Conservation (phyloP, 2,888 invertebrate genomes). For the Callyntrura guangdongensis region DNA sequence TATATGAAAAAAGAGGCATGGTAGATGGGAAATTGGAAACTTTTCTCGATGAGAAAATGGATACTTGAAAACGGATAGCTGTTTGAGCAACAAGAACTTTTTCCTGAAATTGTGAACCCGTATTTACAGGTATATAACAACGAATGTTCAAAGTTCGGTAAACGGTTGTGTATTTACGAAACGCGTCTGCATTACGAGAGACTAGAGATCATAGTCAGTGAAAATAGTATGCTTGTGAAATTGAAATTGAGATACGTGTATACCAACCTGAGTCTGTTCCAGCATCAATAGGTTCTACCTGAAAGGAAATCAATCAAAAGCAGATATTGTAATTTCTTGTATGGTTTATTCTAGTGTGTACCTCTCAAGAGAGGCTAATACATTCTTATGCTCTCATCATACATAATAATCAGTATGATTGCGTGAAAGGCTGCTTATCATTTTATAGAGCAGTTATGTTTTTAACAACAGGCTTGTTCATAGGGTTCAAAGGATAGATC, state of each 20-base stretch:
- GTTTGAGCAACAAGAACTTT: neutral
- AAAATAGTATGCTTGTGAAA: constrained; percentile 40
- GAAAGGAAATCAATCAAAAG: constrained; percentile 78
- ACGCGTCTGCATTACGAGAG: neutral
- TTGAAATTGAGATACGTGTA: constrained; percentile 2
- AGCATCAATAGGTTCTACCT: constrained; percentile 87
- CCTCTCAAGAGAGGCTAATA: too few species aligned
- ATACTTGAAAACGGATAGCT: constrained; percentile 1
- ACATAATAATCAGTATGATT: neutral
- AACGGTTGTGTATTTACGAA: neutral
- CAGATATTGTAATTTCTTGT: constrained; percentile 63
- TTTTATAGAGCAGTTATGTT: neutral
- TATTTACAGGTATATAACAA: neutral
- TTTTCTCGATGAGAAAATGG: neutral
- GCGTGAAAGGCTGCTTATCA: neutral
- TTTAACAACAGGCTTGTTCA: neutral
- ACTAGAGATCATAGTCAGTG: neutral
- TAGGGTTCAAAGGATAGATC: too few species aligned
- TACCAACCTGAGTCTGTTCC: constrained; percentile 86
- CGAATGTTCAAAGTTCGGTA: neutral
- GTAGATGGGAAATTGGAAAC: constrained; percentile 60
- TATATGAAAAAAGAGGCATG: constrained; percentile 27
- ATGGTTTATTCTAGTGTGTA: constrained; percentile 9
- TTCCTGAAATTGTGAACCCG: neutral
- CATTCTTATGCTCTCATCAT: neutral